Evolutionary conservation across 2,888 invertebrate species (phyloP).

Genomic region (Tigriopus californicus): DNA sequence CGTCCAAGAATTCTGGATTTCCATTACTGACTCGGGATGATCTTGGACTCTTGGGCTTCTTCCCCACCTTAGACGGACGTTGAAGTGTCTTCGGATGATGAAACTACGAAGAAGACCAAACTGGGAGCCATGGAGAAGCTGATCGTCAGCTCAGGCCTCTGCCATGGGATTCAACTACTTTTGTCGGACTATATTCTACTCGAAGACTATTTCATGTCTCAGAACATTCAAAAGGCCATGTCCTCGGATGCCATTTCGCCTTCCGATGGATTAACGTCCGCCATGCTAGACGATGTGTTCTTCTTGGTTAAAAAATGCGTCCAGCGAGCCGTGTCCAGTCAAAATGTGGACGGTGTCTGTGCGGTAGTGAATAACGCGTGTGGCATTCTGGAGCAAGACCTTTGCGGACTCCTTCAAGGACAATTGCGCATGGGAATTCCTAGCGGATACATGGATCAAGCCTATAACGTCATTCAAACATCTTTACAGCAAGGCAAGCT

Average conservation of each 20-base stretch:
- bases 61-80: slow-evolving; percentile 19
- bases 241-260: neutral
- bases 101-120: slow-evolving; percentile 15
- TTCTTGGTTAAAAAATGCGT: slow-evolving; percentile 91
- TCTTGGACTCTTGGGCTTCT: neutral
- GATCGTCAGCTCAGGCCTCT: neutral
- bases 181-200: slow-evolving; percentile 71
- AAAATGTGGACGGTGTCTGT: slow-evolving; percentile 86
- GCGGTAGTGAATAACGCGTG: slow-evolving; percentile 86
- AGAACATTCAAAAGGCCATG: slow-evolving; percentile 44
- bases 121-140: slow-evolving; percentile 17
- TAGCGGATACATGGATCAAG: slow-evolving; percentile 32
- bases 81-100: slow-evolving; percentile 19
- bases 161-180: slow-evolving; percentile 39
- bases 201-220: slow-evolving; percentile 86
- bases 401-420: slow-evolving; percentile 38
- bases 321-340: slow-evolving; percentile 50
- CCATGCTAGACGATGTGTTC: slow-evolving; percentile 92
- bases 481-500: slow-evolving; percentile 59
- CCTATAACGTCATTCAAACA: slow-evolving; percentile 60
- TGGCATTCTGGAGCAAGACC: slow-evolving; percentile 64
- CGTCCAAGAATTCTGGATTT: no score
- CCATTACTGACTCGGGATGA: no score
- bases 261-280: slow-evolving; percentile 40
- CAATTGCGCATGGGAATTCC: slow-evolving; percentile 14